Evolutionary conservation across 2,888 invertebrate species (phyloP), one percentile per base, ranked within the genome.

Genomic region (Poecilus cupreus): DNA sequence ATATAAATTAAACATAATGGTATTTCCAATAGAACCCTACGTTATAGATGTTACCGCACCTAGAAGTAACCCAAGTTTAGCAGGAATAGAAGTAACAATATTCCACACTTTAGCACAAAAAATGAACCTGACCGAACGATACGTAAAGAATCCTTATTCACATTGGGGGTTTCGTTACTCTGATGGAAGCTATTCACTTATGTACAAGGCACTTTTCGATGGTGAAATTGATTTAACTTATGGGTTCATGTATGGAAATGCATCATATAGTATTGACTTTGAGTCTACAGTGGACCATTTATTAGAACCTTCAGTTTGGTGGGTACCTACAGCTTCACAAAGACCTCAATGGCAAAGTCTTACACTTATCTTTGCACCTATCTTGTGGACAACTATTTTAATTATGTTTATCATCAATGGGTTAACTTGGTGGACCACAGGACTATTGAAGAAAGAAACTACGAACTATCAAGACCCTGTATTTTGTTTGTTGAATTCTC

Each of bases 81-180:
- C 75, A 16, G 75, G 75, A 6, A 3, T 75, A 5, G 75, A 75
- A 75, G 22, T 75, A 24, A 75, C 75, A n/a, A 75, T 75, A 6
- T 26, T 75, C 6, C 49, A 75, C 13, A 32, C 49, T 2, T 16
- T 75, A 1, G 24, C 54, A 1, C 32, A 26, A 18, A n/a, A 16
- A 32, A 26, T 75, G 32, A 75, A 75, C 16, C 10, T 75, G 2
- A 75, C 51, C 13, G 51, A 51, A 26, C 3, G 0, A 1, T 75
- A 75, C n/a, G 3, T 51, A 3, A 24, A 75, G 18, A 75, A 75
- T 32, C 75, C 75, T 8, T 75, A 26, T 32, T 6, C 16, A 1
- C 51, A 75, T 75, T 75, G 75, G 75, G 75, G 75, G 6, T 75
- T 20, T 22, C 26, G n/a, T 5, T 75, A 16, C 18, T 16, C 26